phyloP scores from a whole-genome alignment of 64 coral and sea anemone species.

The Actinia equina region DNA sequence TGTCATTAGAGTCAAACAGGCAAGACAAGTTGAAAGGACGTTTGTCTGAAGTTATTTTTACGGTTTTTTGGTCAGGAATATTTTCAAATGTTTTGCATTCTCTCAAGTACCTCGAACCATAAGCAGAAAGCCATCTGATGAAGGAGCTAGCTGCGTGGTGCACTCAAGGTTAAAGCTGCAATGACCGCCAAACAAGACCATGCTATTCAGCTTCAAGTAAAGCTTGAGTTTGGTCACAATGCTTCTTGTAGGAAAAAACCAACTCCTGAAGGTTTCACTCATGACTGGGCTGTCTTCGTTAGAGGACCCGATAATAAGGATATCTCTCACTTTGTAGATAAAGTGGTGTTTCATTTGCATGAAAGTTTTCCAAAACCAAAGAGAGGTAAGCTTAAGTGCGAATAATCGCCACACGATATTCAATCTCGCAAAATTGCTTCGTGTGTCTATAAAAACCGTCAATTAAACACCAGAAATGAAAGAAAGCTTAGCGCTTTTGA shows the following conservation, averaged over 20 bases:
- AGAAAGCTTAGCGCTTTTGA: not conserved
- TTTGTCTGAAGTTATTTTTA: not conserved
- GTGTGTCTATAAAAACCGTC: not conserved
- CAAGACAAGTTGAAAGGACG: not conserved
- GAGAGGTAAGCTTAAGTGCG: slow-evolving; percentile 58
- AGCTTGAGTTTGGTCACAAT: slow-evolving; percentile 94
- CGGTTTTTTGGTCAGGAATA: not conserved
- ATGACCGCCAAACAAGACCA: slow-evolving; percentile 34
- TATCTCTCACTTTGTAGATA: slow-evolving; percentile 99
- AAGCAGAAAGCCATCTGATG: slow-evolving; percentile 16
- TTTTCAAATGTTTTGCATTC: slow-evolving; percentile 26
- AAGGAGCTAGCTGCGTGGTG: not conserved
- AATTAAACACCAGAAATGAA: not conserved
- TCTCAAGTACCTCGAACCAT: slow-evolving; percentile 7
- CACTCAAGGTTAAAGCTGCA: not conserved
- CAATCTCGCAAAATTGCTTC: not conserved
- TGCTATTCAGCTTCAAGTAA: slow-evolving; percentile 69
- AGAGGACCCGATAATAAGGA: slow-evolving; percentile 80
- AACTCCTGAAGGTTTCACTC: slow-evolving; percentile 91
- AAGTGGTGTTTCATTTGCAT: slow-evolving; percentile 95
- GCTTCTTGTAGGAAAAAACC: slow-evolving; percentile 78
- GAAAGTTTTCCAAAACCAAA: slow-evolving; percentile 88
- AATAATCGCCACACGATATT: not conserved
- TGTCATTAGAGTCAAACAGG: slow-evolving; percentile 20
- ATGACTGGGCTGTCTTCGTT: slow-evolving; percentile 94